Evolutionary conservation across 2,797 vertebrate species (phyloP), one percentile per base, ranked within the genome.

Genomic region (Pantherophis vulpinus): DNA sequence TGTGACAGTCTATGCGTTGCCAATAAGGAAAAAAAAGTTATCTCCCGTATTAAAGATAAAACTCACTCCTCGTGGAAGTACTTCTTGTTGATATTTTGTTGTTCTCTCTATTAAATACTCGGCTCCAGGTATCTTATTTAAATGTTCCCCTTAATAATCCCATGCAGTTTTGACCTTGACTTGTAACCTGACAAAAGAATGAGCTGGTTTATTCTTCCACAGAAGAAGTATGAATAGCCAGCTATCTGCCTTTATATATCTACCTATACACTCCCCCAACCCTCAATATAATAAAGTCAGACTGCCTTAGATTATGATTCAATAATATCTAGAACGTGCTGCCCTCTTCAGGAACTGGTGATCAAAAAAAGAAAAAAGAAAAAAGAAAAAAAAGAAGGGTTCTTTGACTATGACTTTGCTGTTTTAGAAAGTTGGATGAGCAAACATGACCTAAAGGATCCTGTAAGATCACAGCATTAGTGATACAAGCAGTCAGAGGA

Each of bases 311-410:
- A 90, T 97, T 97, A 96, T 95, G 97, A 96, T 97, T 97, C 94
- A 96, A 95, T 98, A 98, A 98, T 98, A 97, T 97, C 97, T 98
- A 98, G 97, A 98, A 98, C 98, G 97, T 98, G 97, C 97, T 98
- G 98, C 96, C 98, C 98, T 98, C 97, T 98, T 98, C 98, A 98
- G 98, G 98, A 98, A 87, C 91, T 93, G 14, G 2, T 0, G 92
- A 96, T 97, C 95, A 96, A 97, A 97, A 97, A 97, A 13, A 20
- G 32, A 14, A 4, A 12, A 5, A 18, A 6, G 16, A 58, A 59
- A 23, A 5, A 58, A 5, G 5, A 3, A 58, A 16, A 58, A 59
- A 5, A 66, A 29, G 42, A 74, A 93, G 18, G 58, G 18, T 18
- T 7, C 25, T n/a, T 95, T 59, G 79, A 87, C 93, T 25, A 47